Evolutionary conservation across 2,113 vertebrate genomes (phyloP), one percentile per base, ranked within the genome.

Genomic region (Brachionichthys hirsutus): DNA sequence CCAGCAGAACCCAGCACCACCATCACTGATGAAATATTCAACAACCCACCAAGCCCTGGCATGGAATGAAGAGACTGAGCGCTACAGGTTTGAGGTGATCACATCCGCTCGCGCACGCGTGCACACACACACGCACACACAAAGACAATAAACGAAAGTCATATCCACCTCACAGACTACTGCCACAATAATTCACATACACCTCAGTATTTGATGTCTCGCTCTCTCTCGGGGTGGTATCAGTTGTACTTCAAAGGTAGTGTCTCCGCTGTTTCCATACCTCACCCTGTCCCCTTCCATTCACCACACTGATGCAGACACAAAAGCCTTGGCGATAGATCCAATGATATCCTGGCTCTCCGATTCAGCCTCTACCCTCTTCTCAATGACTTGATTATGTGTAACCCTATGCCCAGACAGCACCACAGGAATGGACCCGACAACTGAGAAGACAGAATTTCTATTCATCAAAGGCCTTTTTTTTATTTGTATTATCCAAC

Each of bases 251-350:
- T 77, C 55, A 62, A 60, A 78, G 74, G 78, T 82, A 82, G 82
- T 66, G 78, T 74, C 85, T 84, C 59, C 22, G 59, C 85, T 86
- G 77, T 87, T 85, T 82, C 85, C 84, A 74, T 82, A 77, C 60
- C 70, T 59, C 59, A 63, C 48, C 59, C 50, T 66, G 43, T 72
- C 69, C 53, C 11, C 17, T 3, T 16, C 62, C 59, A 78, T 80
- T 86, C 77, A 80, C 60, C 62, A 6, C 73, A 46, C 44, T 59
- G 71, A 77, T 13, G 49, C 53, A 70, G 16, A 62, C 51, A 87
- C 84, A 85, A 89, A 79, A 49, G 60, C 65, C 13, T 13, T 38
- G 53, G 54, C 59, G 73, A 87, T 73, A 50, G 82, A 62, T 52
- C 75, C 64, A 54, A 55, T 62, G 73, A 86, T 83, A 81, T 70